phyloP scores from a whole-genome alignment of 1,140 invertebrate genomes.

The Centruroides sculpturatus region DNA sequence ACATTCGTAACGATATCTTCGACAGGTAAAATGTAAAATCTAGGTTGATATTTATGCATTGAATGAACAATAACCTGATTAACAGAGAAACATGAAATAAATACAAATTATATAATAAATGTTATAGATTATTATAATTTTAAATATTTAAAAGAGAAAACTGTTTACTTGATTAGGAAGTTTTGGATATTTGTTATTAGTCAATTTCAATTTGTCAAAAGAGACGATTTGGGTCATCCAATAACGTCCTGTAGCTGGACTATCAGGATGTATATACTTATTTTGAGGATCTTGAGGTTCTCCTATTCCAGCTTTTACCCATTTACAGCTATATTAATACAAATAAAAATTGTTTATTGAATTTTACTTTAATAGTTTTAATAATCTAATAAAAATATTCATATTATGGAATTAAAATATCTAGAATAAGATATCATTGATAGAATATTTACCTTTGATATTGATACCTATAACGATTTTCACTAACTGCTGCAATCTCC shows the following conservation, averaged over 20 bases:
- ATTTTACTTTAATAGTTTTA: too few relatives aligned
- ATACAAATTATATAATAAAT: too few relatives aligned
- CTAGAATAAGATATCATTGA: not conserved
- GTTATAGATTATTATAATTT: too few relatives aligned
- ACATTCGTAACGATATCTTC: not conserved
- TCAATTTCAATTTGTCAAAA: conserved; percentile 94
- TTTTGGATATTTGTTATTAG: conserved; percentile 65
- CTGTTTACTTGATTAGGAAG: too few relatives aligned
- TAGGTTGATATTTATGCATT: conserved; percentile 40
- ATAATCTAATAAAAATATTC: too few relatives aligned
- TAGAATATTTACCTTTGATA: conserved; percentile 33
- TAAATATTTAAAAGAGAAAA: too few relatives aligned
- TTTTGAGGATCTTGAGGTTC: conserved; percentile 84
- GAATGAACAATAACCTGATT: conserved; percentile 38
- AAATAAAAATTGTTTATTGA: too few relatives aligned
- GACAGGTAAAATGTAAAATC: conserved; percentile 30
- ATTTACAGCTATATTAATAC: conserved; percentile 28
- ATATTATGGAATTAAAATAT: too few relatives aligned
- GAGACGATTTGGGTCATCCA: conserved; percentile 96
- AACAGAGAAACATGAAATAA: not conserved
- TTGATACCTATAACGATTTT: conserved; percentile 39
- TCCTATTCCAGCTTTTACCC: conserved; percentile 57
- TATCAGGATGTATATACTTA: conserved; percentile 93
- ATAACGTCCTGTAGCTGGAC: conserved; percentile 78
- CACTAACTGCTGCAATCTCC: conserved; percentile 38